Evolutionary conservation across 30 jellyfish, hydroid and myxozoan species (phyloP).

Genomic region (Morbakka virulenta): DNA sequence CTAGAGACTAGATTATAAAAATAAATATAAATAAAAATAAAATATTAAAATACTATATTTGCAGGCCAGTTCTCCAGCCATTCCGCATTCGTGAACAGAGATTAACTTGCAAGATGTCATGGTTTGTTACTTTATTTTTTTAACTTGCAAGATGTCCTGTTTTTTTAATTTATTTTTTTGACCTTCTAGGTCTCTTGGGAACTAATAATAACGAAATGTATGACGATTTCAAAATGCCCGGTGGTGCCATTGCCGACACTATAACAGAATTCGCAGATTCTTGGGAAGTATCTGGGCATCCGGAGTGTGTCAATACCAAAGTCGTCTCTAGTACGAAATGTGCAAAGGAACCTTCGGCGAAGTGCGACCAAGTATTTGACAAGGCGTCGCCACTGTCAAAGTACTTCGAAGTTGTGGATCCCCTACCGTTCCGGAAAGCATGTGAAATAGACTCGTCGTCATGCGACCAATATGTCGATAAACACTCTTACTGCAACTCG

Average conservation of each 20-base stretch:
- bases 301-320: constrained; percentile 48
- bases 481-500: constrained; percentile 63
- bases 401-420: constrained; percentile 62
- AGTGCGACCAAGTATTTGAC: constrained; percentile 73
- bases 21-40: too few species aligned
- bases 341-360: constrained; percentile 72
- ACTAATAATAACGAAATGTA: constrained; percentile 83
- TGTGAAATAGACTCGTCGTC: constrained; percentile 84
- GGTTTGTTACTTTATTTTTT: too few species aligned
- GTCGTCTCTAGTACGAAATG: constrained; percentile 34
- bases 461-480: constrained; percentile 39
- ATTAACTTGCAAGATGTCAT: too few species aligned
- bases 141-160: too few species aligned
- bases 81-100: too few species aligned
- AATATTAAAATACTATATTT: too few species aligned
- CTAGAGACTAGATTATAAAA: too few species aligned
- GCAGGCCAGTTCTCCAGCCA: too few species aligned
- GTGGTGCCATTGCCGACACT: constrained; percentile 55
- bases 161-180: neutral
- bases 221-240: constrained; percentile 80
- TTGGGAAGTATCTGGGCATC: constrained; percentile 67
- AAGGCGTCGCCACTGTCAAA: constrained; percentile 73
- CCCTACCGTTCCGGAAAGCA: constrained; percentile 85
- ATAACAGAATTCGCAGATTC: constrained; percentile 66
- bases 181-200: constrained; percentile 79